Evolutionary conservation across 2,888 invertebrate species (phyloP).

Genomic region (Lysandra bellargus): DNA sequence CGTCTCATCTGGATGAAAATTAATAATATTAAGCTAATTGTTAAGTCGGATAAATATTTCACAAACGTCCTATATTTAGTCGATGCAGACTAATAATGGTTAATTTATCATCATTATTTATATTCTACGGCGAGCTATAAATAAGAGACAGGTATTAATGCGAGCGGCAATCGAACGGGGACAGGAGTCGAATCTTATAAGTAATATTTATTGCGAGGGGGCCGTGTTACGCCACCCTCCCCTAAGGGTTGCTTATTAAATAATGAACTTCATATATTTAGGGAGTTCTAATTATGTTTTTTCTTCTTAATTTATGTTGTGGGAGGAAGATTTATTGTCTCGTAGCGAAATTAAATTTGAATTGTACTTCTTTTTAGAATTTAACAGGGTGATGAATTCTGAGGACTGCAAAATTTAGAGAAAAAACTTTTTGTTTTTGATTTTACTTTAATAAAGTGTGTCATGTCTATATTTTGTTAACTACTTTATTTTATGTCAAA

Average conservation of each 20-base stretch:
- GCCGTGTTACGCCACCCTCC: constrained; percentile 58
- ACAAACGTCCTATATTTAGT: not conserved
- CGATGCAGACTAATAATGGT: not conserved
- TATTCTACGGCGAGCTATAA: not conserved
- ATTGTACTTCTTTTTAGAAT: not conserved
- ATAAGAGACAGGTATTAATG: constrained; percentile 36
- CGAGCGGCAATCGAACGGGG: constrained; percentile 48
- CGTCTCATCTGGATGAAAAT: too few species aligned
- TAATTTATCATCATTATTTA: constrained; percentile 18
- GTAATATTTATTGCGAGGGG: constrained; percentile 72
- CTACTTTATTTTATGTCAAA: too few species aligned
- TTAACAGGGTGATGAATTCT: not conserved
- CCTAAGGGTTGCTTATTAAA: constrained; percentile 45
- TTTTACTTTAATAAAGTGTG: not conserved
- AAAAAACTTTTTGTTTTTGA: too few species aligned
- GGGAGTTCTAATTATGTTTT: constrained; percentile 38
- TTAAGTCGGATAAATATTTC: not conserved
- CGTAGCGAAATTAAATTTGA: not conserved
- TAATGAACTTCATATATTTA: constrained; percentile 50
- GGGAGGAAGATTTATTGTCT: not conserved
- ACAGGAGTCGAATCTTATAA: constrained; percentile 60
- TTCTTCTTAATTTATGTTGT: constrained; percentile 22
- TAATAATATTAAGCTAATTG: too few species aligned
- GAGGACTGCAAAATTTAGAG: not conserved
- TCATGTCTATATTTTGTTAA: too few species aligned